Conservation (phyloP, 2,888 invertebrate species). For the Cephus nigrinus region DNA sequence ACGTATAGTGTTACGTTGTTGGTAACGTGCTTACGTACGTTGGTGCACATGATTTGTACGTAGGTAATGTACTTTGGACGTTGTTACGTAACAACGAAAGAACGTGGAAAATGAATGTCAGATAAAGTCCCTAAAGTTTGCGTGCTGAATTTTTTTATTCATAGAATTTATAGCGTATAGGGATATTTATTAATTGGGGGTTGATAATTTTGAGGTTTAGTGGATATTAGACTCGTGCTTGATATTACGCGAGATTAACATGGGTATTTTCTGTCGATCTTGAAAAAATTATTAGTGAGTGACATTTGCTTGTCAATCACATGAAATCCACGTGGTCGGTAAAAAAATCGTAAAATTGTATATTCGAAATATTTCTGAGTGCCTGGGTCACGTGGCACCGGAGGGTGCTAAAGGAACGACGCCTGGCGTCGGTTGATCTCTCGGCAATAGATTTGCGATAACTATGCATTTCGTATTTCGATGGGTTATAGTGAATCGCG, state of each 20-base stretch:
- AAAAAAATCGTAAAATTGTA: not conserved
- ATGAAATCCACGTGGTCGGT: conserved; percentile 31
- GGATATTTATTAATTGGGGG: not conserved
- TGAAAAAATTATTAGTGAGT: conserved; percentile 39
- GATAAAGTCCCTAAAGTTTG: not conserved
- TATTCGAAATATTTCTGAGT: not conserved
- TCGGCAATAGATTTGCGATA: not conserved
- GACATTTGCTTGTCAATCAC: conserved; percentile 31
- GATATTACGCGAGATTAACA: too few relatives aligned
- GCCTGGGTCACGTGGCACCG: not conserved
- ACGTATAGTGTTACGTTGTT: not conserved
- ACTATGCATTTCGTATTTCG: conserved; percentile 2
- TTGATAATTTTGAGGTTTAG: too few relatives aligned
- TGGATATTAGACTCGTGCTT: not conserved
- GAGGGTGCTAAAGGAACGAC: not conserved
- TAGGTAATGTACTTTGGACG: not conserved
- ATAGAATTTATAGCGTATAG: not conserved
- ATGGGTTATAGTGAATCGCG: conserved; percentile 37
- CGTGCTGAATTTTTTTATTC: not conserved
- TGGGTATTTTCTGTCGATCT: conserved; percentile 44
- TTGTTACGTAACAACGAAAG: not conserved
- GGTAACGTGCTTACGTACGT: not conserved
- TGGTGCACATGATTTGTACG: not conserved
- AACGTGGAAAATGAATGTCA: not conserved
- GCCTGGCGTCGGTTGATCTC: not conserved